A percentile compares a stretch with the other conserved stretches of the same genome.
Conservation (phyloP, 2,888 invertebrate genomes). For the Ischnura elegans region DNA sequence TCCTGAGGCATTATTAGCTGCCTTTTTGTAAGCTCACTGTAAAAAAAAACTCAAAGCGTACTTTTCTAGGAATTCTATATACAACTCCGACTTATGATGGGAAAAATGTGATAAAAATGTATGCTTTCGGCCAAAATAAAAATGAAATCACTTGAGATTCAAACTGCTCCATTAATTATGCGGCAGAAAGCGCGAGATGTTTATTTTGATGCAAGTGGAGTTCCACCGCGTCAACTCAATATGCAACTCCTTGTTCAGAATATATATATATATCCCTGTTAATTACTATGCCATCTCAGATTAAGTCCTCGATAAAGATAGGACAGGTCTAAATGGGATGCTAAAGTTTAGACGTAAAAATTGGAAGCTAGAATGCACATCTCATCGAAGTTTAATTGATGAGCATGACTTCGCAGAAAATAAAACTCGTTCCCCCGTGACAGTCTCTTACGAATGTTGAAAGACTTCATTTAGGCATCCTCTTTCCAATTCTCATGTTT, state of each 20-base stretch:
- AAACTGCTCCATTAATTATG: neutral
- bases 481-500: neutral
- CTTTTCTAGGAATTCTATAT: no score
- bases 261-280: neutral
- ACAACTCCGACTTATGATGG: no score
- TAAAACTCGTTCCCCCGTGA: neutral
- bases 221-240: neutral
- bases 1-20: no score
- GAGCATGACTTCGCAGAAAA: constrained; percentile 20
- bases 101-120: no score
- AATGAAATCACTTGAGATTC: neutral
- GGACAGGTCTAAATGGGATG: neutral
- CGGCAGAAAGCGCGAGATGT: neutral
- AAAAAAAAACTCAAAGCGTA: no score
- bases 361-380: neutral
- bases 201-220: neutral
- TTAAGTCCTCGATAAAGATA: neutral
- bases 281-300: neutral
- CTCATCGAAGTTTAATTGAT: neutral
- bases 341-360: neutral
- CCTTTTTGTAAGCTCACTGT: no score
- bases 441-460: neutral
- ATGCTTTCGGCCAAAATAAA: no score
- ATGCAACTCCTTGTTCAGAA: neutral
- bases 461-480: neutral